Evolutionary conservation across 2,113 vertebrate species (phyloP).

Genomic region (Laticauda colubrina): DNA sequence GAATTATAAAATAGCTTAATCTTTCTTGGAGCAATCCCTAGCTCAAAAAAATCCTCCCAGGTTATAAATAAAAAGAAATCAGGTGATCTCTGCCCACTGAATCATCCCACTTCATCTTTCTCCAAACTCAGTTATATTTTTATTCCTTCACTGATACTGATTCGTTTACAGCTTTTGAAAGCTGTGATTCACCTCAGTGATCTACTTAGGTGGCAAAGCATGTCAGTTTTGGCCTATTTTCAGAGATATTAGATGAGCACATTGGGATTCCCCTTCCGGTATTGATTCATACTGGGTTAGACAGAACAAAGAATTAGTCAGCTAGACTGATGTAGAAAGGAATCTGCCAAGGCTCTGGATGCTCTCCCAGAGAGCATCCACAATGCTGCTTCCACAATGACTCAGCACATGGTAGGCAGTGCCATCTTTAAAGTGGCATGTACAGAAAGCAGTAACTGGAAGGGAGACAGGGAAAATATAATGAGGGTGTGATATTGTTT

Average conservation of each 20-base stretch:
- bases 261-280: conserved; percentile 12
- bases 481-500: not conserved
- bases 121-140: conserved; percentile 25
- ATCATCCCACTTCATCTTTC: not conserved
- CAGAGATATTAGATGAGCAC: not conserved
- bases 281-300: conserved; percentile 25
- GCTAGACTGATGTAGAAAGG: conserved; percentile 8
- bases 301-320: conserved; percentile 29
- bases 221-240: conserved; percentile 20
- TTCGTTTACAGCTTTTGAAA: conserved; percentile 4
- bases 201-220: conserved; percentile 13
- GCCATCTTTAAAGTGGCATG: not conserved
- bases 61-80: not conserved
- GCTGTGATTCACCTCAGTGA: conserved; percentile 28
- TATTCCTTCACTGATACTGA: not conserved
- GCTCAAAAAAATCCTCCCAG: rapidly evolving
- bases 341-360: conserved; percentile 3
- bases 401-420: not conserved
- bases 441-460: not conserved
- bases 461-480: not conserved
- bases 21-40: not conserved
- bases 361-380: not conserved
- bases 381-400: conserved; percentile 3
- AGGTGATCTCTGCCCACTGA: conserved; percentile 8
- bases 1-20: not conserved